Evolutionary conservation across 2,888 invertebrate genomes (phyloP), one percentile per base, ranked within the genome.

Genomic region (Oscheius myriophilus): DNA sequence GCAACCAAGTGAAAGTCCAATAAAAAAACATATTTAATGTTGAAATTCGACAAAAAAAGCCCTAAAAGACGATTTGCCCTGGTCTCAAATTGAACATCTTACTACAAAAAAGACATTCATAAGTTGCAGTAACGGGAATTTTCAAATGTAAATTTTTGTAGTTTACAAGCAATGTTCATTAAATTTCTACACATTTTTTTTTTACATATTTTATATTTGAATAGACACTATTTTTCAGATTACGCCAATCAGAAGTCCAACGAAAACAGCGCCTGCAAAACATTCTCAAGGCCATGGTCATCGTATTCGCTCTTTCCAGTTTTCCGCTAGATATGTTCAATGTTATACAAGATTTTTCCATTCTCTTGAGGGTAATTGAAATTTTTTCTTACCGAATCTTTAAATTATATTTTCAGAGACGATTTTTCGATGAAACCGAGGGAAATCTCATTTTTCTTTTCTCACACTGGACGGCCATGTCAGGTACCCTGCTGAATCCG

Each of bases 221-320:
- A 2, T 23, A 18, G 11, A 49, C 11, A 9, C 12, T 18, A n/a
- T 16, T 26, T 1, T 16, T 54, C 53, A 53, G 53, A n/a, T 25
- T 53, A 16, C 52, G 53, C 0, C 53, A 72, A 46, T 54, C 62
- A n/a, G 96, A 96, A 86, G 91, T 95, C 59, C 92, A 92, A 82
- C 90, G 96, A 66, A 96, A 95, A 86, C 91, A 92, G 68, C 90
- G 95, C 57, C 96, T 96, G 7, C 96, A 96, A 88, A 91, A 94
- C 76, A 96, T 97, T 95, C 89, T 97, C 68, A 95, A 97, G 69
- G 93, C 95, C 0, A 97, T 97, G 96, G 96, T 90, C 14, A 91
- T 92, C 11, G 95, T 96, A 64, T 97, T 97, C 87, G 93, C 95
- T 0, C 89, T 93, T 16, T 95, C 94, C 21, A 97, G 96, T 51